Conservation (phyloP, 2,797 vertebrate genomes). For the Anolis apletophallus region DNA sequence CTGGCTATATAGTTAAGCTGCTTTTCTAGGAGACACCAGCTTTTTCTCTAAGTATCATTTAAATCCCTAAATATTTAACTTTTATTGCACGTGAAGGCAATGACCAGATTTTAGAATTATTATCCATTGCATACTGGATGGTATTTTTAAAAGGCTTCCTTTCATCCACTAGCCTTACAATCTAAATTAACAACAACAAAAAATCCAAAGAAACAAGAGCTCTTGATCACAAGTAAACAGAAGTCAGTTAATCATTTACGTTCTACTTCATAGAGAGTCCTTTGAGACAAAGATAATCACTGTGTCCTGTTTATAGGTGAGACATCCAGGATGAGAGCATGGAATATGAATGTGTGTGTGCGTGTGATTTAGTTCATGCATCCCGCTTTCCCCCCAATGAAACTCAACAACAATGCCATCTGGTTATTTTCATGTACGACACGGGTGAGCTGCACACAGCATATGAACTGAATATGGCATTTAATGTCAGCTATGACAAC, state of each 20-base stretch:
- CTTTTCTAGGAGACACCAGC: not conserved
- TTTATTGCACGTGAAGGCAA: constrained; percentile 2
- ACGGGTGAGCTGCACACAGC: too few relatives aligned
- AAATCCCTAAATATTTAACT: constrained; percentile 21
- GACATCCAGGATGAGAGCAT: not conserved
- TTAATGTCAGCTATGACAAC: not conserved
- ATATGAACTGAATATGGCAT: not conserved
- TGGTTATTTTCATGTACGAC: not conserved
- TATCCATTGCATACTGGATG: not conserved
- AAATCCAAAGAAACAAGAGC: not conserved
- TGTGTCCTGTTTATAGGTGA: not conserved
- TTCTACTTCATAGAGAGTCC: not conserved
- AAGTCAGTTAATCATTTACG: constrained; percentile 1
- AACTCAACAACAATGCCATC: too few relatives aligned
- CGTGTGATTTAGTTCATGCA: too few relatives aligned
- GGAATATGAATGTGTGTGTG: not conserved
- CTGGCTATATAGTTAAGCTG: not conserved
- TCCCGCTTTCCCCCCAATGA: too few relatives aligned
- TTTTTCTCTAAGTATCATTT: not conserved
- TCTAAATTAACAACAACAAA: not conserved
- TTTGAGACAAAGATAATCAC: not conserved
- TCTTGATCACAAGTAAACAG: not conserved
- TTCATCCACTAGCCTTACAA: not conserved
- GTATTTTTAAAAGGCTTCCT: not conserved
- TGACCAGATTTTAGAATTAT: constrained; percentile 4